Conservation (phyloP, 2,113 vertebrate species). For the Tapirus terrestris region DNA sequence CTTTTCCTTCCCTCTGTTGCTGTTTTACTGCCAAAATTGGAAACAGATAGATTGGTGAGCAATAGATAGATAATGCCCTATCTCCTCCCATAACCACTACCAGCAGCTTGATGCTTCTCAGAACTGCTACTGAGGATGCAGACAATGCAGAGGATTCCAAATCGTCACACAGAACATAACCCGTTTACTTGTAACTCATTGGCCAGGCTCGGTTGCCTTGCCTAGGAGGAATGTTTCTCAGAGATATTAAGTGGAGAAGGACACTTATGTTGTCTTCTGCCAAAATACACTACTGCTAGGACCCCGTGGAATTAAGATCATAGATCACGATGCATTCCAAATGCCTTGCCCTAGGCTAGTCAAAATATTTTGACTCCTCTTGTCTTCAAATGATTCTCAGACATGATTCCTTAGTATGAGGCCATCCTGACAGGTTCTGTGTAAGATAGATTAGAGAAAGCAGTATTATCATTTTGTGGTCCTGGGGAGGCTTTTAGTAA, state of each 20-base stretch:
- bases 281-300: not conserved
- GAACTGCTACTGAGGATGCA: not conserved
- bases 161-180: not conserved
- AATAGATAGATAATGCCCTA: not conserved
- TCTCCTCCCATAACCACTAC: too few relatives aligned
- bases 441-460: not conserved
- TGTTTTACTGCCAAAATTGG: not conserved
- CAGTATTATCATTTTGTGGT: not conserved
- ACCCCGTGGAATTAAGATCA: not conserved
- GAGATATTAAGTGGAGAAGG: not conserved
- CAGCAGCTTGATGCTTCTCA: not conserved
- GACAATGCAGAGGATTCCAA: not conserved
- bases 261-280: not conserved
- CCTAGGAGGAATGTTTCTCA: not conserved
- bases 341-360: not conserved
- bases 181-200: not conserved
- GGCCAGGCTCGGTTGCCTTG: not conserved
- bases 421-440: not conserved
- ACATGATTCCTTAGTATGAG: not conserved
- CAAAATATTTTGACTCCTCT: slow-evolving; percentile 31
- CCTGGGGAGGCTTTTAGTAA: not conserved
- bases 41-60: not conserved
- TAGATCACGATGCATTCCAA: not conserved
- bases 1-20: not conserved
- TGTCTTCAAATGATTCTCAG: slow-evolving; percentile 12